Conservation (phyloP, 2,888 invertebrate species). For the Eueremaeus valkanovi region DNA sequence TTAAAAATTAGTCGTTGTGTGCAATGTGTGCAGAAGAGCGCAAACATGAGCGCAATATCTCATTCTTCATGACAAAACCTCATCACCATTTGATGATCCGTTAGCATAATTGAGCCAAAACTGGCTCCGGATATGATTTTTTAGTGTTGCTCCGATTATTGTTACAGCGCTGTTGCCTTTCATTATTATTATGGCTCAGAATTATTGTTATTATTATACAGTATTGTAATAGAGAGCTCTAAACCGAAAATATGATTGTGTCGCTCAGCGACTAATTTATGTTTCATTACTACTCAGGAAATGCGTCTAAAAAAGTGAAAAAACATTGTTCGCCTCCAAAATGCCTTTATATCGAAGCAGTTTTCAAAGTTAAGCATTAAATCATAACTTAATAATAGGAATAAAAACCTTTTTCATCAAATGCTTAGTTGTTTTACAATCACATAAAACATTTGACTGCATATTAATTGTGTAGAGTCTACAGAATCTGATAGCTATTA, state of each 20-base stretch:
- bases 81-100: slow-evolving; percentile 37
- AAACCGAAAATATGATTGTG: slow-evolving; percentile 31
- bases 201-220: slow-evolving; percentile 24
- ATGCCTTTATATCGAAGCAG: slow-evolving; percentile 28
- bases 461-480: too few species aligned
- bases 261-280: slow-evolving; percentile 34
- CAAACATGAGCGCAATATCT: slow-evolving; percentile 4
- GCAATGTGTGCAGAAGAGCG: not conserved
- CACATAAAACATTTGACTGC: too few species aligned
- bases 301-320: slow-evolving; percentile 36
- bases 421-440: not conserved
- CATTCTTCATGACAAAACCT: slow-evolving; percentile 33
- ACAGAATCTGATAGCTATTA: not conserved
- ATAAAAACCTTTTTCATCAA: not conserved
- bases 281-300: slow-evolving; percentile 36
- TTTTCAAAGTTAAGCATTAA: slow-evolving; percentile 36
- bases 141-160: slow-evolving; percentile 18
- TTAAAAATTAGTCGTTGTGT: not conserved
- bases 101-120: slow-evolving; percentile 26
- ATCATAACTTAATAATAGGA: slow-evolving; percentile 27
- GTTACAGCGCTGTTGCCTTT: not conserved
- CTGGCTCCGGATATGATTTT: slow-evolving; percentile 36
- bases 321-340: slow-evolving; percentile 20
- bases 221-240: slow-evolving; percentile 30
- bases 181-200: slow-evolving; percentile 26